Evolutionary conservation across 2,888 invertebrate genomes (phyloP), one percentile per base, ranked within the genome.

Genomic region (Xestia rhomboidea): DNA sequence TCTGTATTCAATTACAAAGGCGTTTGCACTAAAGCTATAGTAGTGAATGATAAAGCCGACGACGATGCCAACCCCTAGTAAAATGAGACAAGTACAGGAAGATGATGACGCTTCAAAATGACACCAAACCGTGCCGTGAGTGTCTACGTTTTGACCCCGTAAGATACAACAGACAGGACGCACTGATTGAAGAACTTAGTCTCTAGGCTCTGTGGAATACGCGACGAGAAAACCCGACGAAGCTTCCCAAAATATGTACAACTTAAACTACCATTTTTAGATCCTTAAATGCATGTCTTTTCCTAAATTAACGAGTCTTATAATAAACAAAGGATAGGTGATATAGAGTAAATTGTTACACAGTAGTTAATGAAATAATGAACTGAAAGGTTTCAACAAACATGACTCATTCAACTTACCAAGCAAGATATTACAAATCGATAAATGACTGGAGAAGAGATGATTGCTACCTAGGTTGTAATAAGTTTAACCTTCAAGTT

Each of bases 341-440:
- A 41, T 30, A 30, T 27, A 27, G 38, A 21, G 3, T n/a, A 38
- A 68, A 66, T 68, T 15, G 21, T 44, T 44, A 44, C 41, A 27
- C 0, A n/a, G 11, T 34, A 38, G 1, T 11, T 34, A 38, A 4
- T 27, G 15, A 21, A n/a, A 27, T 5, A 21, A 63, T 62, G 5
- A 44, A 75, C 8, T 54, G 44, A 27, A 64, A 76, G 8, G n/a
- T 64, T 75, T 8, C 18, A 54, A 75, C 1, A 21, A 63, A 44
- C 0, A 24, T 54, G 64, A 46, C 10, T 46, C 54, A 76, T 18
- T 75, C 46, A 66, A 6, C 13, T 27, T 64, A 38, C 13, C 13
- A 57, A 24, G 34, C n/a, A 54, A 64, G 11, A 27, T 76, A 64
- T 76, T 76, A 49, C 67, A 76, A 76, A 76, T 76, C 38, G 46